These are phyloP conservation scores for Pedetes capensis DNA, from an alignment of 2,113 vertebrate species.

Conservation along the genomic window DNA sequence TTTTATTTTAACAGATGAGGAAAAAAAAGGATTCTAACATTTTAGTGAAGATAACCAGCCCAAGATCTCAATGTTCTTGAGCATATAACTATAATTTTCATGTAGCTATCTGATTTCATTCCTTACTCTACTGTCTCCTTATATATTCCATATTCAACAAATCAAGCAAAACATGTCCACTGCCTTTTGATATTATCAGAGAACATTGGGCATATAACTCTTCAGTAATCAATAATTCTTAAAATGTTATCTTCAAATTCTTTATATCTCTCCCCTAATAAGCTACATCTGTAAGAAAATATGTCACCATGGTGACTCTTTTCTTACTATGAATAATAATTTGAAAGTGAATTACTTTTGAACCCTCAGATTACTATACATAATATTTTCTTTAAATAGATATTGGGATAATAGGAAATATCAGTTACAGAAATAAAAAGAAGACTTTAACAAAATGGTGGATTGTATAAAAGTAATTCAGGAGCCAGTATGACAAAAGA, in stretches of 20 bases:
- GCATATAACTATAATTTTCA: not conserved
- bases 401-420: not conserved
- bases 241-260: not conserved
- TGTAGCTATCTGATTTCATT: not conserved
- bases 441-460: not conserved
- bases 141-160: not conserved
- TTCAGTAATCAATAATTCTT: not conserved
- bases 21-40: not conserved
- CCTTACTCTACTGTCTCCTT: not conserved
- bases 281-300: constrained; percentile 15
- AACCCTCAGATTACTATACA: not conserved
- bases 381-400: not conserved
- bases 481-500: not conserved
- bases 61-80: not conserved
- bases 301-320: not conserved
- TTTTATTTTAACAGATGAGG: not conserved
- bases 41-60: not conserved
- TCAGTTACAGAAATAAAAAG: not conserved
- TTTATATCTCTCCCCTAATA: not conserved
- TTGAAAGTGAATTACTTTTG: not conserved
- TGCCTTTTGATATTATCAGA: not conserved
- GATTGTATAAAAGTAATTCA: not conserved
- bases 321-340: not conserved
- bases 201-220: not conserved
- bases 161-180: not conserved